phyloP scores from a whole-genome alignment of 2,113 vertebrate genomes.

The Synodontis membranacea region DNA sequence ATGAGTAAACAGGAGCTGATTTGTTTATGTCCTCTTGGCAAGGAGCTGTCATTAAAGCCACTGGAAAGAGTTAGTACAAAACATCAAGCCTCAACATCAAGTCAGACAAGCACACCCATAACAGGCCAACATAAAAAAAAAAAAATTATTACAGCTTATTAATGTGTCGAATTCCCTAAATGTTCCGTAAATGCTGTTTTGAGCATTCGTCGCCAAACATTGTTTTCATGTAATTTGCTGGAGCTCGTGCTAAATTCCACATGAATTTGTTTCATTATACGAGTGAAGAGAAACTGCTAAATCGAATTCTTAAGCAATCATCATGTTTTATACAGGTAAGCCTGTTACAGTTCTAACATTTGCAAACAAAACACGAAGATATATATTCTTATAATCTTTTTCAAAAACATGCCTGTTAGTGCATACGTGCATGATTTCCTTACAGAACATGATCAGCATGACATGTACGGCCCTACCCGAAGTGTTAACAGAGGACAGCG shows the following conservation, averaged over 20 bases:
- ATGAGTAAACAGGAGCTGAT: conserved; percentile 70
- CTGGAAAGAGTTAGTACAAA: conserved; percentile 71
- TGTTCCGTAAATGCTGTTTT: neutral
- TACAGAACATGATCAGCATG: conserved; percentile 5
- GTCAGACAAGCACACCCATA: conserved; percentile 2
- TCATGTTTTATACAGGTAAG: neutral
- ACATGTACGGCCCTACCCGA: conserved; percentile 16
- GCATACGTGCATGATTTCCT: neutral
- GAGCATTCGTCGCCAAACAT: neutral
- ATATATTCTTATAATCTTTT: neutral
- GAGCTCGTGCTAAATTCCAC: too few species aligned
- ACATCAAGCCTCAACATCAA: conserved; percentile 66
- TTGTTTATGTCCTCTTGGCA: conserved; percentile 63
- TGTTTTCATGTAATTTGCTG: neutral
- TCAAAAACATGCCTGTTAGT: neutral
- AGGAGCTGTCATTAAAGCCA: conserved; percentile 73
- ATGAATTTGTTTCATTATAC: neutral
- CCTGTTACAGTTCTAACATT: neutral
- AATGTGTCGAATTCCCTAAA: neutral
- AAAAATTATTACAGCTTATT: neutral
- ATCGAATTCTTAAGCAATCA: neutral
- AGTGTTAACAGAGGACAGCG: neutral
- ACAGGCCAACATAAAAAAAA: conserved; percentile 30
- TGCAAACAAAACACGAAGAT: neutral
- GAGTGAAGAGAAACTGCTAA: neutral